A percentile compares a stretch with the other conserved stretches of the same genome.
Conservation (phyloP, 2,797 vertebrate genomes). For the Eupleurogrammus muticus region DNA sequence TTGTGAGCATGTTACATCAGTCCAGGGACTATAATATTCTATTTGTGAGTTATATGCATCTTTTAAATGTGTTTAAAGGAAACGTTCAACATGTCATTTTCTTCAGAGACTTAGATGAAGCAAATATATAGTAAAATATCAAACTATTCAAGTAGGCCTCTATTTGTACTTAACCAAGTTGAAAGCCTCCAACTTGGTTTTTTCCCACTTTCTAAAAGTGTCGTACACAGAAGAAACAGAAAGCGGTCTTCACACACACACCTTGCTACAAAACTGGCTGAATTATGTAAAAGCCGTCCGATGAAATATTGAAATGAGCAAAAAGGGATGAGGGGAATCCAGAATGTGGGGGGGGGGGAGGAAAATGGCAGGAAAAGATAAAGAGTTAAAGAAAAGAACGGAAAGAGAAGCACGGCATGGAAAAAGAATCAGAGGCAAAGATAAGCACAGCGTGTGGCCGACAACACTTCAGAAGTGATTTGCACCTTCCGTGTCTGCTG, state of each 20-base stretch:
- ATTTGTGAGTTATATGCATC: slow-evolving; percentile 2
- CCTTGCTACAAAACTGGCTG: slow-evolving; percentile 35
- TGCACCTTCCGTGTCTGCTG: slow-evolving; percentile 14
- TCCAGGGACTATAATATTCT: slow-evolving; percentile 11
- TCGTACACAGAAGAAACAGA: slow-evolving; percentile 35
- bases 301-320: slow-evolving; percentile 76
- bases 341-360: slow-evolving; percentile 12
- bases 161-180: no score
- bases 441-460: slow-evolving; percentile 8
- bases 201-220: no score
- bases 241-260: slow-evolving; percentile 29
- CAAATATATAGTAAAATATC: no score
- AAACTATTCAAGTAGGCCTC: no score
- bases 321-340: slow-evolving; percentile 44
- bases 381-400: neutral
- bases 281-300: slow-evolving; percentile 65
- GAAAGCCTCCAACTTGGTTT: no score
- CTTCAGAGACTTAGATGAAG: no score
- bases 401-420: neutral
- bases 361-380: neutral
- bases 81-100: no score
- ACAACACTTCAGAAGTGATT: slow-evolving; percentile 37
- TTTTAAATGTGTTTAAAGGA: neutral
- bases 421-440: neutral
- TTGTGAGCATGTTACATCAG: slow-evolving; percentile 14